These are phyloP conservation scores for Platichthys stellatus DNA, from an alignment of 2,113 vertebrate genomes.

Conservation along the genomic window DNA sequence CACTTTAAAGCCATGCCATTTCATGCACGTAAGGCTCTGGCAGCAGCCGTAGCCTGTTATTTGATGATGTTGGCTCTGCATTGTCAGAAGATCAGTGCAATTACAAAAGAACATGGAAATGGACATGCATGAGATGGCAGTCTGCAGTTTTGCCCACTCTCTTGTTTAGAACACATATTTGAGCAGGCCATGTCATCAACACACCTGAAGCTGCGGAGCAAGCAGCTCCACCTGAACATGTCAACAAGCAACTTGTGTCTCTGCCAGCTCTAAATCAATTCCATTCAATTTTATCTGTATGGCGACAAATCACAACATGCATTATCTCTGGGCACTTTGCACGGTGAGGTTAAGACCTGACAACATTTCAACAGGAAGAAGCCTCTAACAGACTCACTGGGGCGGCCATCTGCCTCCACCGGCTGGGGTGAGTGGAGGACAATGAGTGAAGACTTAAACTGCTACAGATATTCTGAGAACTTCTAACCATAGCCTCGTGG, in stretches of 20 bases:
- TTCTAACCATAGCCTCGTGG: too few relatives aligned
- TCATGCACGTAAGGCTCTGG: slow-evolving; percentile 58
- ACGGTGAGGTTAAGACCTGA: too few relatives aligned
- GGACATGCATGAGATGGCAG: background rate
- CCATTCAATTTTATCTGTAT: too few relatives aligned
- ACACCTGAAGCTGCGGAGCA: too few relatives aligned
- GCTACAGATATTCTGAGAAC: too few relatives aligned
- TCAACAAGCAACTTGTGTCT: slow-evolving; percentile 22
- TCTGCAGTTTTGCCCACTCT: background rate
- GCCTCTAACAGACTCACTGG: too few relatives aligned
- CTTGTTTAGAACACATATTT: background rate
- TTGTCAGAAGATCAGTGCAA: slow-evolving; percentile 8
- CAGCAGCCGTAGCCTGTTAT: slow-evolving; percentile 35
- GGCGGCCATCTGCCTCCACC: too few relatives aligned
- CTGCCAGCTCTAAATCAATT: background rate
- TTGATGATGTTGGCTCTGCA: slow-evolving; percentile 36
- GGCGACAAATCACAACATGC: too few relatives aligned
- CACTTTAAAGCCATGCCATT: slow-evolving; percentile 70
- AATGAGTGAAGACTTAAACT: too few relatives aligned
- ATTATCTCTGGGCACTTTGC: too few relatives aligned
- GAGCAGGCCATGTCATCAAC: background rate
- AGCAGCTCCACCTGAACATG: slow-evolving; percentile 6
- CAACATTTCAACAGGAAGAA: too few relatives aligned
- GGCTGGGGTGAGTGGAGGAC: too few relatives aligned
- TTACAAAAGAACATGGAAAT: slow-evolving; percentile 11